Evolutionary conservation across 2,888 invertebrate species (phyloP).

Genomic region (Sphinx pinastri): DNA sequence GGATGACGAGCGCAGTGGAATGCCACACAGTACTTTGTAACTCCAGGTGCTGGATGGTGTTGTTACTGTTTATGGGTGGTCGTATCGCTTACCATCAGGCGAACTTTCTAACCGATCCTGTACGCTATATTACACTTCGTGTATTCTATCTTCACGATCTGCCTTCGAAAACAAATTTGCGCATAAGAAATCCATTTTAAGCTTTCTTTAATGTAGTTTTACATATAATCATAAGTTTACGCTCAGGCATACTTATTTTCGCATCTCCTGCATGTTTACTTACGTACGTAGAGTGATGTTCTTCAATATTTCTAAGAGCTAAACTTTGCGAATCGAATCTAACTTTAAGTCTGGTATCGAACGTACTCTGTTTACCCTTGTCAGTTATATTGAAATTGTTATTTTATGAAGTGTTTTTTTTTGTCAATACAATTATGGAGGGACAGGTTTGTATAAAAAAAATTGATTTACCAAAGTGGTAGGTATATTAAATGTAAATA

Average conservation of each 20-base stretch:
- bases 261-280: constrained; percentile 16
- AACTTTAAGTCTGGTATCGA: constrained; percentile 41
- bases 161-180: neutral
- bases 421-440: no score
- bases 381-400: constrained; percentile 5
- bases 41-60: no score
- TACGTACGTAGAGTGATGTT: constrained; percentile 26
- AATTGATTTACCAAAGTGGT: no score
- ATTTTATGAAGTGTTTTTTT: neutral
- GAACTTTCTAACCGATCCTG: no score
- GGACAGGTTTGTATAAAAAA: no score
- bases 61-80: no score
- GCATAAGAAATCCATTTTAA: constrained; percentile 13
- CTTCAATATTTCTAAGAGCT: constrained; percentile 42
- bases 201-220: constrained; percentile 24
- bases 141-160: neutral
- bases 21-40: no score
- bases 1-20: no score
- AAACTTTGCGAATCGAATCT: constrained; percentile 47
- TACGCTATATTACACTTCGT: neutral
- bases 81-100: no score
- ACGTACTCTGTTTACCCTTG: constrained; percentile 35
- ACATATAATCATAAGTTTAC: constrained; percentile 18
- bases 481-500: no score
- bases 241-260: constrained; percentile 10